Evolutionary conservation across 1,140 invertebrate genomes (phyloP).

Genomic region (Condylostylus longicornis): DNA sequence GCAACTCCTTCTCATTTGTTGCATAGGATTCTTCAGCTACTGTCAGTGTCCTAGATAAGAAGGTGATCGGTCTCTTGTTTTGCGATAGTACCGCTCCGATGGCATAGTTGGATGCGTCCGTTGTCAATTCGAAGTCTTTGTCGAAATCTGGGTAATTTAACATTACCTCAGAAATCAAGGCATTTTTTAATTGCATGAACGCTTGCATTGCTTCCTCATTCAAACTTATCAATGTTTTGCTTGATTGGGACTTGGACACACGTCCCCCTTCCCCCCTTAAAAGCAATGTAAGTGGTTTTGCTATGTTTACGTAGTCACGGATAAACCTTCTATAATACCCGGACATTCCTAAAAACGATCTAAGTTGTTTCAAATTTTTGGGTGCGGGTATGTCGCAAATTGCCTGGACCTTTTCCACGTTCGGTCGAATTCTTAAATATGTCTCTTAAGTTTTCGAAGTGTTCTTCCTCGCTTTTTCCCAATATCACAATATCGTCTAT

Average conservation of each 20-base stretch:
- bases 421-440: constrained; percentile 12
- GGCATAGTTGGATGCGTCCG: constrained; percentile 17
- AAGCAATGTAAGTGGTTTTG: constrained; percentile 10
- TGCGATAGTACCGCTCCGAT: constrained; percentile 25
- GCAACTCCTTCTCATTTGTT: constrained; percentile 16
- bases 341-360: constrained; percentile 18
- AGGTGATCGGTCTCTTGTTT: constrained; percentile 14
- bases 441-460: constrained; percentile 13
- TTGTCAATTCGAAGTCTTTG: constrained; percentile 17
- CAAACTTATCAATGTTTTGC: constrained; percentile 12
- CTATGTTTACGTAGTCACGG: constrained; percentile 12
- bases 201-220: constrained; percentile 12
- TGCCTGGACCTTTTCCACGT: constrained; percentile 11
- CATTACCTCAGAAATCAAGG: constrained; percentile 22
- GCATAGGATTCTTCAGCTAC: constrained; percentile 17
- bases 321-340: constrained; percentile 20
- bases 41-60: constrained; percentile 22
- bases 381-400: constrained; percentile 16
- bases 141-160: constrained; percentile 24
- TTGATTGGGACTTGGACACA: constrained; percentile 8
- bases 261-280: constrained; percentile 7
- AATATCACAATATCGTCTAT: constrained; percentile 14
- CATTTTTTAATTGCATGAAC: constrained; percentile 28
- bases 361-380: constrained; percentile 12
- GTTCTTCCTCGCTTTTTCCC: constrained; percentile 11